Conservation (phyloP, 2,113 vertebrate genomes). For the Alces alces region DNA sequence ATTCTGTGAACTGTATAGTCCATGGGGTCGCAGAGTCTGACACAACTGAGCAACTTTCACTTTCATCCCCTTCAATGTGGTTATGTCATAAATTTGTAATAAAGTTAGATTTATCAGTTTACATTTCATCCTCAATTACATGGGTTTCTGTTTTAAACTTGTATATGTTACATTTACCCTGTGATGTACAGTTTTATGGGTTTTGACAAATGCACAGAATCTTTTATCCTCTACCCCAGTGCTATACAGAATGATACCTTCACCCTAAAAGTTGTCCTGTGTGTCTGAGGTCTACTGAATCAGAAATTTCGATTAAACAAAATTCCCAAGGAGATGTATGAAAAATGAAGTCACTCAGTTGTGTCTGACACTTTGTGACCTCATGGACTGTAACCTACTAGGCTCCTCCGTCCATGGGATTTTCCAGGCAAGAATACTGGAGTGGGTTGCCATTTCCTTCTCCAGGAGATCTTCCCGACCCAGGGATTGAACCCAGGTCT, state of each 20-base stretch:
- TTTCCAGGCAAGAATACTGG: too few species aligned
- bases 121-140: background rate
- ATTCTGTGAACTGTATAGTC: background rate
- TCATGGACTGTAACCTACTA: too few species aligned
- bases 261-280: background rate
- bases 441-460: too few species aligned
- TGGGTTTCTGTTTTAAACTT: background rate
- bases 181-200: background rate
- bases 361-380: too few species aligned
- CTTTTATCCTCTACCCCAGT: background rate
- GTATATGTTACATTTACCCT: background rate
- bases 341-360: too few species aligned
- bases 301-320: background rate
- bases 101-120: background rate
- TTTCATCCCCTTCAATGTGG: background rate
- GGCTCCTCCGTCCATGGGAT: too few species aligned
- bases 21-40: background rate
- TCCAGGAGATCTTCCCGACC: too few species aligned
- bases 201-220: background rate
- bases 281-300: background rate
- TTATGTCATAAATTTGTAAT: slow-evolving; percentile 1
- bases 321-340: background rate
- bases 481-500: too few species aligned
- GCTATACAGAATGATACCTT: background rate
- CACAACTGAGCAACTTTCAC: background rate